phyloP scores from a whole-genome alignment of 2,113 vertebrate species.

The Corythornis cristatus region DNA sequence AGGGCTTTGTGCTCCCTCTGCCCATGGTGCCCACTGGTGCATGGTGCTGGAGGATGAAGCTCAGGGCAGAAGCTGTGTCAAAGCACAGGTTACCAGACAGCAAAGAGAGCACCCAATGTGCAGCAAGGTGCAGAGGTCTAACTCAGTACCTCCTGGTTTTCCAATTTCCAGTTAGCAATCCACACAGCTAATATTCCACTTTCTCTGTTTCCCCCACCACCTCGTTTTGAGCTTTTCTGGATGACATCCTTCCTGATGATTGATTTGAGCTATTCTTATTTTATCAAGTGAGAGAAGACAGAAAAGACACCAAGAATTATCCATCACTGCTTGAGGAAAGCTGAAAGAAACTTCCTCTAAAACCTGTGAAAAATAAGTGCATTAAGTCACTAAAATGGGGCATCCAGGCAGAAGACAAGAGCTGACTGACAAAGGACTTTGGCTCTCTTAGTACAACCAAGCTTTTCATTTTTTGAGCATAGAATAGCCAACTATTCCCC shows the following conservation, averaged over 20 bases:
- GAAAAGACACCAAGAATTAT: conserved; percentile 34
- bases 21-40: rapidly evolving
- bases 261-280: conserved; percentile 51
- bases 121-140: not conserved
- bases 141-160: not conserved
- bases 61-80: not conserved
- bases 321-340: not conserved
- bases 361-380: not conserved
- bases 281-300: conserved; percentile 23
- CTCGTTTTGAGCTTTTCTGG: not conserved
- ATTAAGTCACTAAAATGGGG: not conserved
- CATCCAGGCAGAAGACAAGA: not conserved
- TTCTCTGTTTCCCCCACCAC: not conserved
- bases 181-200: not conserved
- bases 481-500: not conserved
- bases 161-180: not conserved
- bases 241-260: conserved; percentile 29
- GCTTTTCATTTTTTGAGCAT: not conserved
- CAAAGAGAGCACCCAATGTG: not conserved
- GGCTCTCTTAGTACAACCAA: not conserved
- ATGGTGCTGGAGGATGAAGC: not conserved
- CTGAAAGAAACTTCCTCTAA: conserved; percentile 1
- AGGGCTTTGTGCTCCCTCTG: not conserved
- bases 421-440: conserved; percentile 28
- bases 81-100: not conserved